Conservation (phyloP, 2,888 invertebrate species). For the Drosophila eohydei region DNA sequence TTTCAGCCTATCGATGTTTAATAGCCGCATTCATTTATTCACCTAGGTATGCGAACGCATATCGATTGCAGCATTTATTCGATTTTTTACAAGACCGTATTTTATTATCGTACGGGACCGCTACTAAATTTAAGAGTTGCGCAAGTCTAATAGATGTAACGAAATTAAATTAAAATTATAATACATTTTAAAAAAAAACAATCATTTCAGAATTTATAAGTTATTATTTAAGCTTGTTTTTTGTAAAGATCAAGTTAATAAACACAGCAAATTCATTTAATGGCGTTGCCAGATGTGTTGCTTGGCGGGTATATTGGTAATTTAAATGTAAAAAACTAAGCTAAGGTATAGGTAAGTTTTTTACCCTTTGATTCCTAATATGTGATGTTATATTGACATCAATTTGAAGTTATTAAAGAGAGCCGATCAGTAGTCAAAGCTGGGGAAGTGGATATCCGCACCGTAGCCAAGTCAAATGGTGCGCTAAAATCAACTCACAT, state of each 20-base stretch:
- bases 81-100: conserved; percentile 17
- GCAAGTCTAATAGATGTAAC: background rate
- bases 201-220: background rate
- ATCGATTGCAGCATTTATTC: conserved; percentile 32
- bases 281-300: conserved; percentile 19
- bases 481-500: conserved; percentile 20
- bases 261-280: background rate
- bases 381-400: background rate
- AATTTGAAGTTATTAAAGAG: background rate
- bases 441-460: conserved; percentile 44
- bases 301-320: background rate
- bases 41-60: conserved; percentile 23
- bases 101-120: background rate
- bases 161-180: no score
- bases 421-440: background rate
- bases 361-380: background rate
- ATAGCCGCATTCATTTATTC: conserved; percentile 25
- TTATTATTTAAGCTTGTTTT: background rate
- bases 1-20: conserved; percentile 39
- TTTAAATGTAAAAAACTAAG: background rate
- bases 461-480: conserved; percentile 24
- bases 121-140: background rate
- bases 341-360: background rate
- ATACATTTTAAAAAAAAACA: no score
- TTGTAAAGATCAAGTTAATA: background rate